Evolutionary conservation across 2,113 vertebrate genomes (phyloP).

Genomic region (Larimichthys polyactis): DNA sequence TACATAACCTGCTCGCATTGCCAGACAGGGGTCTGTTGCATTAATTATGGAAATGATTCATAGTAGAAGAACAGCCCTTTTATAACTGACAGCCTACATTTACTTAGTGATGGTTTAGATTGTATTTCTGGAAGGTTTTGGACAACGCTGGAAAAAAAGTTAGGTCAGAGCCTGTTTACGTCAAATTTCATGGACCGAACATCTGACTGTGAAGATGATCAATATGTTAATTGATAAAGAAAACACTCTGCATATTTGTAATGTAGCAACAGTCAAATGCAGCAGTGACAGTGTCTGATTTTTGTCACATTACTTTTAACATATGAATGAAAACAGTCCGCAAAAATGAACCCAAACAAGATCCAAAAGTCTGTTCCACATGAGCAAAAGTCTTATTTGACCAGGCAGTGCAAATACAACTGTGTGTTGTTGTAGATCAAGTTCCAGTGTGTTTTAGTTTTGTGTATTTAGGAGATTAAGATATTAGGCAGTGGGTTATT

Average conservation of each 20-base stretch:
- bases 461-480: conserved; percentile 6
- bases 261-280: not conserved
- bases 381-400: not conserved
- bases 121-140: no score
- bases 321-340: not conserved
- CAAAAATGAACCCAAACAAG: not conserved
- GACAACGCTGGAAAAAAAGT: no score
- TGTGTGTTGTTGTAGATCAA: not conserved
- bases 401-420: not conserved
- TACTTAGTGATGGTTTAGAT: no score
- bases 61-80: no score
- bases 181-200: no score
- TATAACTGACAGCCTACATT: no score
- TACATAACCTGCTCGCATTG: no score
- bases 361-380: not conserved
- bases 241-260: not conserved
- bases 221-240: no score
- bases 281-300: not conserved
- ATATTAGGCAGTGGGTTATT: not conserved
- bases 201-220: no score
- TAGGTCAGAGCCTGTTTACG: no score
- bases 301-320: not conserved
- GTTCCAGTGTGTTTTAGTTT: not conserved
- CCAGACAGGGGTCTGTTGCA: no score
- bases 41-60: no score